These are phyloP conservation scores for Cryptocephalus moraei DNA, from an alignment of 2,888 invertebrate genomes.

Conservation along the genomic window DNA sequence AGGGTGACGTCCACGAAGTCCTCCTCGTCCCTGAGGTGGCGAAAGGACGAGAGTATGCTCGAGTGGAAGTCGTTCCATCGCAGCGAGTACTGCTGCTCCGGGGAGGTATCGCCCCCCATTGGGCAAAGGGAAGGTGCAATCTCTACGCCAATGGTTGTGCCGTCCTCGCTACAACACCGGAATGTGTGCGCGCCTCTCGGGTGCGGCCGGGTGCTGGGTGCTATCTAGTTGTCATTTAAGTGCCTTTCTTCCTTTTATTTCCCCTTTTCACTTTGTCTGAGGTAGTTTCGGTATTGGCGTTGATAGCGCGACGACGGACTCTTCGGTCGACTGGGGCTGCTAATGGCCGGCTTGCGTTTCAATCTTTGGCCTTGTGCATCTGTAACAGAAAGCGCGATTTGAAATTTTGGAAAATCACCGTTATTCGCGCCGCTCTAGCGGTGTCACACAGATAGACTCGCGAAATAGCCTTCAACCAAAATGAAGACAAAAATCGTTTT, in stretches of 20 bases:
- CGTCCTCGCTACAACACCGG: slow-evolving; percentile 17
- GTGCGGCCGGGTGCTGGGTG: slow-evolving; percentile 5
- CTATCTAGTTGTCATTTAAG: slow-evolving; percentile 17
- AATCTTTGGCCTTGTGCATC: neutral
- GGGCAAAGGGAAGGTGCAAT: slow-evolving; percentile 40
- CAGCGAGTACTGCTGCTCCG: slow-evolving; percentile 83
- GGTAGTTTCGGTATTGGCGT: neutral
- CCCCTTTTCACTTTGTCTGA: neutral
- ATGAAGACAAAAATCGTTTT: too few relatives aligned
- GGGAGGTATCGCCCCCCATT: slow-evolving; percentile 48
- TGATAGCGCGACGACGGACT: too few relatives aligned
- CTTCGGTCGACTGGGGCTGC: too few relatives aligned
- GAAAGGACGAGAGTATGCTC: slow-evolving; percentile 81
- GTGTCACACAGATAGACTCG: too few relatives aligned
- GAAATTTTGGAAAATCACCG: too few relatives aligned
- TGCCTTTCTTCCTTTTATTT: neutral
- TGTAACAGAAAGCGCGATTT: slow-evolving; percentile 1
- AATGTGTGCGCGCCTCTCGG: slow-evolving; percentile 4
- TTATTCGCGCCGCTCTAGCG: too few relatives aligned
- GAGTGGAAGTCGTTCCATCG: slow-evolving; percentile 93
- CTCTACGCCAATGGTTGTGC: slow-evolving; percentile 39
- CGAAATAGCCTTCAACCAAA: too few relatives aligned
- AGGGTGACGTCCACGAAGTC: slow-evolving; percentile 90
- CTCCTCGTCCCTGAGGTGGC: slow-evolving; percentile 79
- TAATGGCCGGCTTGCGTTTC: neutral